Conservation (phyloP, 2,797 vertebrate species). For the Cossypha niveicapilla region DNA sequence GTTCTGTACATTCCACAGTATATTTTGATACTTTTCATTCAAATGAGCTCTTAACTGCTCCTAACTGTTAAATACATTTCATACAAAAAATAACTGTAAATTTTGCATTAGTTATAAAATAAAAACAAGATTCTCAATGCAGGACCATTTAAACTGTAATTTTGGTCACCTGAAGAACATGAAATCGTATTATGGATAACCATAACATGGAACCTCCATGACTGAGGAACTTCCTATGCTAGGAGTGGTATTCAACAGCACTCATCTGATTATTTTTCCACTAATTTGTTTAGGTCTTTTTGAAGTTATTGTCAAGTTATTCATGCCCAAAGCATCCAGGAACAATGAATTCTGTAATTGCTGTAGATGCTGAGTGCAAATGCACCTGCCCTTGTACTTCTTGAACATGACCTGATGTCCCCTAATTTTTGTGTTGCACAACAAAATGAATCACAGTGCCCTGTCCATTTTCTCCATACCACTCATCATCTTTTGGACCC, state of each 20-base stretch:
- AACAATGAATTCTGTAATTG: not conserved
- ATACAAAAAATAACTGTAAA: not conserved
- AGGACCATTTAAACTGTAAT: not conserved
- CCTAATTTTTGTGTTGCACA: not conserved
- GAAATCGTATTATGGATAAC: not conserved
- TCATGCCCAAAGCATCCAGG: not conserved
- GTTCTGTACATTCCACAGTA: not conserved
- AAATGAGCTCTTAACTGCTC: not conserved
- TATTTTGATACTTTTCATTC: not conserved
- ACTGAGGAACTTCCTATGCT: not conserved
- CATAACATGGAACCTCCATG: rapidly evolving
- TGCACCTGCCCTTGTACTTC: not conserved
- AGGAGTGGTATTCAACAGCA: not conserved
- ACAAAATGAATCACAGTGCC: not conserved
- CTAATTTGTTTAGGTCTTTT: not conserved
- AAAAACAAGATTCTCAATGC: not conserved
- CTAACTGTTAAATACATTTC: not conserved
- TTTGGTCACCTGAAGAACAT: not conserved
- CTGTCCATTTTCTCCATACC: not conserved
- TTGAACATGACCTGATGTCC: not conserved
- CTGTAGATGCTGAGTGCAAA: not conserved
- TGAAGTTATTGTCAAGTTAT: not conserved
- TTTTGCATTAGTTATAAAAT: not conserved
- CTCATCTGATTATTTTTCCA: not conserved
- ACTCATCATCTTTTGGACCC: not conserved